Conservation (phyloP, 2,888 invertebrate species). For the Lasioglossum lativentre region DNA sequence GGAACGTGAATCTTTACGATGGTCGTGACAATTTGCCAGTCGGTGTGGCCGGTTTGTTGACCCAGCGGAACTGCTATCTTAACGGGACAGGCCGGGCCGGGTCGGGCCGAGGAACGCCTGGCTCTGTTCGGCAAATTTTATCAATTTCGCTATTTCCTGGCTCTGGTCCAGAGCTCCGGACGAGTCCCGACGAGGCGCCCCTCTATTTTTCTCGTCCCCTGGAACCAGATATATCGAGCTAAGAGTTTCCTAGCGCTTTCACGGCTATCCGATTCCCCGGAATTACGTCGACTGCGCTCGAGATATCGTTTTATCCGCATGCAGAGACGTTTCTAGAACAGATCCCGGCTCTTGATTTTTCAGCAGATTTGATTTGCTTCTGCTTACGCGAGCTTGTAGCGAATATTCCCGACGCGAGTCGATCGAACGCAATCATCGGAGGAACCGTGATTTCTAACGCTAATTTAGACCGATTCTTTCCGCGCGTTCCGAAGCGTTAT, state of each 20-base stretch:
- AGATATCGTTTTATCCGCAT: neutral
- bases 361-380: neutral
- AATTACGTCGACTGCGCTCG: slow-evolving; percentile 13
- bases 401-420: neutral
- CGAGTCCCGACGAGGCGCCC: slow-evolving; percentile 41
- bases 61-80: slow-evolving; percentile 73
- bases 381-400: neutral
- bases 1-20: slow-evolving; percentile 16
- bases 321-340: neutral
- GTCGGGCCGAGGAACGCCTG: slow-evolving; percentile 13
- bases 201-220: slow-evolving; percentile 48
- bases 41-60: slow-evolving; percentile 73
- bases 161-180: slow-evolving; percentile 64
- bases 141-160: slow-evolving; percentile 79
- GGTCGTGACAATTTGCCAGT: slow-evolving; percentile 75
- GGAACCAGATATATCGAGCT: slow-evolving; percentile 37
- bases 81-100: slow-evolving; percentile 39
- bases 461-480: slow-evolving; percentile 21
- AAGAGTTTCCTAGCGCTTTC: slow-evolving; percentile 28
- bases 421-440: neutral
- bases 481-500: neutral
- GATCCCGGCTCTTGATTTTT: neutral
- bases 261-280: slow-evolving; percentile 18
- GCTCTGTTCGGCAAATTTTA: slow-evolving; percentile 76
- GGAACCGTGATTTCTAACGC: neutral